Evolutionary conservation across 2,113 vertebrate genomes (phyloP), one percentile per base, ranked within the genome.

Genomic region (Pachycephala philippinensis): DNA sequence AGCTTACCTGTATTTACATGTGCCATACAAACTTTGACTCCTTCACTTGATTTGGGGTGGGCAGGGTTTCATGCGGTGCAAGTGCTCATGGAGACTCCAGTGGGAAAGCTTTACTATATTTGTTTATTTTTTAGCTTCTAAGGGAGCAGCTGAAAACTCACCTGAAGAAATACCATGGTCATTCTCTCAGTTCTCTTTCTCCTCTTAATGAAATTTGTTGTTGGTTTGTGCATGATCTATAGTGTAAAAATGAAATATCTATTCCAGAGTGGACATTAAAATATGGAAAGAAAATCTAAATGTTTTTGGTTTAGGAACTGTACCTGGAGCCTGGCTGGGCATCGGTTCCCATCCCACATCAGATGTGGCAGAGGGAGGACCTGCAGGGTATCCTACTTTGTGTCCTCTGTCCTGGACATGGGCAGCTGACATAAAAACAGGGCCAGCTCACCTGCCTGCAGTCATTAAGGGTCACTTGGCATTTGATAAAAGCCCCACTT

Each of bases 371-470:
- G 37, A 68, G 53, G 39, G 63, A 60, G 28, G 20, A 85, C 42
- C 26, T 23, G 30, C 0, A 1, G 16, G 18, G 11, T 37, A 12
- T n/a, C 31, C 1, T 30, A 15, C 20, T 75, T 59, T 0, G 0
- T 33, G 52, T 72, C 45, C 47, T 30, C 47, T 79, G 22, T 57
- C 33, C 39, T 65, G 50, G 71, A 27, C 59, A 17, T 11, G 2
- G 2, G 45, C 53, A 81, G 22, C 44, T 78, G 74, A 27, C 12
- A 26, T 23, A n/a, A 72, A 82, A 71, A 4, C 23, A 21, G 61
- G 63, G 15, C 60, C 66, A 76, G 18, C 12, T 50, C 53, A 47
- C 22, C 69, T n/a, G 7, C 20, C 53, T 10, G 7, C 9, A n/a
- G 28, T 37, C 56, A 11, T 14, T 31, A 14, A 57, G 63, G 63